Percentiles rank a stretch among this genome's conserved stretches.
Evolutionary conservation across 2,888 invertebrate species (phyloP).

Genomic region (Caenorhabditis sp.): DNA sequence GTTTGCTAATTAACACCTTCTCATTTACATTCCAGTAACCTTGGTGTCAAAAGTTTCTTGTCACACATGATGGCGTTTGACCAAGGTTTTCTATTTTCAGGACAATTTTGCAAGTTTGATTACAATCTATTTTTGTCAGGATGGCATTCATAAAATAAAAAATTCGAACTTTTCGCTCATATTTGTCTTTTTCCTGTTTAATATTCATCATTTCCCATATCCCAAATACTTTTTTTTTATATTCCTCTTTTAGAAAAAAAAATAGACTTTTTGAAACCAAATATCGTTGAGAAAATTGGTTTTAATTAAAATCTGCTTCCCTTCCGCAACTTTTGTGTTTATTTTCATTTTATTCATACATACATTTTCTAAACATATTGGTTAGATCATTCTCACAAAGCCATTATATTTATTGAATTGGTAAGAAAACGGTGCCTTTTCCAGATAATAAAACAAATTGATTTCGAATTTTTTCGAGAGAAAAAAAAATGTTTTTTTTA

Average conservation of each 20-base stretch:
- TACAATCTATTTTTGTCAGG: not conserved
- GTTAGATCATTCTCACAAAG: not conserved
- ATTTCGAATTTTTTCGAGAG: too few relatives aligned
- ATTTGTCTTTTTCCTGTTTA: not conserved
- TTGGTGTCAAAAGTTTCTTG: not conserved
- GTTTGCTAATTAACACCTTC: not conserved
- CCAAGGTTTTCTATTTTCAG: too few relatives aligned
- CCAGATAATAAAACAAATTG: too few relatives aligned
- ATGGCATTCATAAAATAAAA: not conserved
- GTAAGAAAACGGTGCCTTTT: too few relatives aligned
- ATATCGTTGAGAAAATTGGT: slow-evolving; percentile 39
- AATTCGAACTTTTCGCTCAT: not conserved
- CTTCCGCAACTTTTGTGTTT: not conserved
- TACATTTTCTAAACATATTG: not conserved
- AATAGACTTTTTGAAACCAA: slow-evolving; percentile 30
- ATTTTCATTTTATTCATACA: not conserved
- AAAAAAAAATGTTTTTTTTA: too few relatives aligned
- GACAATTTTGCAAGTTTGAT: too few relatives aligned
- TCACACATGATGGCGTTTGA: too few relatives aligned
- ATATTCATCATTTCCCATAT: not conserved
- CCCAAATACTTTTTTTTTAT: not conserved
- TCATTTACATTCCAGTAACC: not conserved
- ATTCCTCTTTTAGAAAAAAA: not conserved
- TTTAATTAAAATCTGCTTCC: slow-evolving; percentile 17
- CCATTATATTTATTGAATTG: too few relatives aligned